Evolutionary conservation across 1,140 invertebrate genomes (phyloP).

Genomic region (Onthophagus taurus): DNA sequence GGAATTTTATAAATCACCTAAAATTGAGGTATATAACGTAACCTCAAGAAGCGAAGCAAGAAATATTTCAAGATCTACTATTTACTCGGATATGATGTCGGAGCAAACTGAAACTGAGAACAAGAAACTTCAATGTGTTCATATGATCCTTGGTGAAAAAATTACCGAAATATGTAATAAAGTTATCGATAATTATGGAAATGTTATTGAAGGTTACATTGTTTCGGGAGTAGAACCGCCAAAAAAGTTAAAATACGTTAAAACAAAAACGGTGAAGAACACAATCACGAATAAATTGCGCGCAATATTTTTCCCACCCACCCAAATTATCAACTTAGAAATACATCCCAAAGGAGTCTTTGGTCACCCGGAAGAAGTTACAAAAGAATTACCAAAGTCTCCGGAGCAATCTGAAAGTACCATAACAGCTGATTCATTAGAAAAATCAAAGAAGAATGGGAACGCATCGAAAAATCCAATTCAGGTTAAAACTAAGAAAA

Average conservation of each 20-base stretch:
- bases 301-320: neutral
- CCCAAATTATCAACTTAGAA: slow-evolving; percentile 1
- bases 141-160: slow-evolving; percentile 8
- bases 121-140: neutral
- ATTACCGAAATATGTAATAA: slow-evolving; percentile 11
- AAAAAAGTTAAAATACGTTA: slow-evolving; percentile 12
- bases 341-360: too few relatives aligned
- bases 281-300: neutral
- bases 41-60: neutral
- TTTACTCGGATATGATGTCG: neutral
- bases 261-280: neutral
- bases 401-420: neutral
- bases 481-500: slow-evolving; percentile 3
- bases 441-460: slow-evolving; percentile 1
- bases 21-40: neutral
- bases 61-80: neutral
- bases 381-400: neutral
- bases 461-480: slow-evolving; percentile 2
- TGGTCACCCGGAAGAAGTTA: too few relatives aligned
- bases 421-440: neutral
- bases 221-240: slow-evolving; percentile 24
- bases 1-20: slow-evolving; percentile 3
- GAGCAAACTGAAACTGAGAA: slow-evolving; percentile 2
- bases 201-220: slow-evolving; percentile 10
- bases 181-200: neutral